A percentile compares a stretch with the other conserved stretches of the same genome.
Evolutionary conservation across 2,888 invertebrate genomes (phyloP).

Genomic region (Heliconius aoede): DNA sequence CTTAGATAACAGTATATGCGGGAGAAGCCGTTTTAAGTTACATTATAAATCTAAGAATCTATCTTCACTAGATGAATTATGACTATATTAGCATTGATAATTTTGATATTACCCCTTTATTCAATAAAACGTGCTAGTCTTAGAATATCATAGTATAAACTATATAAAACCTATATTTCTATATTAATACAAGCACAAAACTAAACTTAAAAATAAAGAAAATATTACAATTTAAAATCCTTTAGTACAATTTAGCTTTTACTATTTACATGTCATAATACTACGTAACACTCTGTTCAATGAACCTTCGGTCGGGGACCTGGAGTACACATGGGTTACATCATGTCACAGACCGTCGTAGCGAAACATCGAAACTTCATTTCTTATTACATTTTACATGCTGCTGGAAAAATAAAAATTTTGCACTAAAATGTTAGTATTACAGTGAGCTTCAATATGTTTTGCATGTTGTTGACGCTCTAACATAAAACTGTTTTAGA

Average conservation of each 20-base stretch:
- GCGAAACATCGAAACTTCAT: slow-evolving; percentile 23
- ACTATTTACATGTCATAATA: slow-evolving; percentile 19
- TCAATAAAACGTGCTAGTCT: no score
- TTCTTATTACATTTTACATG: slow-evolving; percentile 21
- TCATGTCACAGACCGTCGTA: slow-evolving; percentile 42
- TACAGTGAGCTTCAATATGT: slow-evolving; percentile 15
- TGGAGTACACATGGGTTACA: slow-evolving; percentile 46
- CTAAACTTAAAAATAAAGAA: not conserved
- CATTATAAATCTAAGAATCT: no score
- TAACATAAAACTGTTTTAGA: slow-evolving; percentile 3
- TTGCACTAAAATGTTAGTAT: slow-evolving; percentile 1
- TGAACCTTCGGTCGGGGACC: slow-evolving; percentile 58
- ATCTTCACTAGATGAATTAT: no score
- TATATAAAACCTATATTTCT: not conserved
- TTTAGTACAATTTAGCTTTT: slow-evolving; percentile 7
- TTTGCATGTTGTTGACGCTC: not conserved
- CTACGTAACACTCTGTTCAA: slow-evolving; percentile 47
- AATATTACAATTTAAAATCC: not conserved
- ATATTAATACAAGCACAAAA: not conserved
- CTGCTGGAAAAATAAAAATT: slow-evolving; percentile 16
- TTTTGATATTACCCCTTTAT: no score
- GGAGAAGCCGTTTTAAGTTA: no score
- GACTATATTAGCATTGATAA: no score
- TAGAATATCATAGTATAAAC: not conserved
- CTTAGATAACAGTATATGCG: no score